These are phyloP conservation scores for Puffinus mauretanicus DNA, from an alignment of 2,113 vertebrate genomes.

Conservation along the genomic window DNA sequence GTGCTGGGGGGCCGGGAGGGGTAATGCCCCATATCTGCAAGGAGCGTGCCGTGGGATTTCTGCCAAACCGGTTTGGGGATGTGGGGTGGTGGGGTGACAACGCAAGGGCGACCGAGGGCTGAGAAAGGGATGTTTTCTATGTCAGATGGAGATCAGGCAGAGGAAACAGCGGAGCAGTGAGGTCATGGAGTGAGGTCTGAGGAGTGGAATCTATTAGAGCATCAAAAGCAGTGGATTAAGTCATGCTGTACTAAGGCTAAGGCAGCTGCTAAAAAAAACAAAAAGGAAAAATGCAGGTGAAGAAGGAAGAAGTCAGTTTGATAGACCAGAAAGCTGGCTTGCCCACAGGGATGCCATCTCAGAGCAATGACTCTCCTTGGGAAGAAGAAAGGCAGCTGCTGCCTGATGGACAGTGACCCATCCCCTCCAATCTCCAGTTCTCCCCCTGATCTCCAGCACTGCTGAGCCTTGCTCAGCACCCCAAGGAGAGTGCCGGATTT, in stretches of 20 bases:
- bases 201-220: not conserved
- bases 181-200: not conserved
- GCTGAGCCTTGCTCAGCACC: rapidly evolving
- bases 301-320: not conserved
- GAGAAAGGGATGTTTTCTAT: not conserved
- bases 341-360: not conserved
- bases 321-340: not conserved
- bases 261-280: not conserved
- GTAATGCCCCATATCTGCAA: not conserved
- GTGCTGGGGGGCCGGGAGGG: not conserved
- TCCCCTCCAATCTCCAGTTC: not conserved
- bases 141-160: not conserved
- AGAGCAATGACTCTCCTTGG: not conserved
- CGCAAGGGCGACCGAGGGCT: not conserved
- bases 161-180: not conserved
- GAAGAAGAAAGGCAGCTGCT: not conserved
- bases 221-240: not conserved
- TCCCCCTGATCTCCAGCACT: rapidly evolving
- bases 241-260: not conserved
- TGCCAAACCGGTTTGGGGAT: rapidly evolving
- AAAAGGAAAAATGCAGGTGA: not conserved
- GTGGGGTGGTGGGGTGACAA: rapidly evolving
- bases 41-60: not conserved
- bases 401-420: not conserved
- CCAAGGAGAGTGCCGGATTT: not conserved